Base-by-base conservation (phyloP, 2,113 vertebrate species). In the Sinocyclocheilus grahami region DNA sequence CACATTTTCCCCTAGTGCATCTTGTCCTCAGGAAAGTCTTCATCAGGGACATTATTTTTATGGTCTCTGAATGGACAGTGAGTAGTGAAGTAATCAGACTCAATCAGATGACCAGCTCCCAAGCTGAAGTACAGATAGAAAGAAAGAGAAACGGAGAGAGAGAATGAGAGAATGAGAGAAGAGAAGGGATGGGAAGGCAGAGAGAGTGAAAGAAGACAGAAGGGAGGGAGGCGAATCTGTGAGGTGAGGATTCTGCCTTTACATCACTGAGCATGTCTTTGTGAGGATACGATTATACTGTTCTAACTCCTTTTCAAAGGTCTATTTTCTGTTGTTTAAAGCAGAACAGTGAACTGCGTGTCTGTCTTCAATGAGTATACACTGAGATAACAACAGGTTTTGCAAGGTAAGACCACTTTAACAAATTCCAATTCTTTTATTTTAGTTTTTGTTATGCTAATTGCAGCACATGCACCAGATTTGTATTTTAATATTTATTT, bases 181-280 rank as follows among this genome's bases (percentile, higher is more conserved):
- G 46, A 78, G 69, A 76, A 77, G 46, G 63, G 53, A 46, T 27
- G 20, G 69, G 46, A 30, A 20, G 24, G 24, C 42, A 24, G 65
- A 83, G 80, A 63, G 55, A 63, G 55, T 16, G 10, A 76, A 72
- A 65, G 60, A 79, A 88, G 72, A 65, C 63, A 77, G 78, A 89
- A 75, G 82, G 71, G 67, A 87, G 74, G 24, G 62, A 85, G 46
- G 78, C 33, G 3, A 71, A 78, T 67, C 42, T 55, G 10, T 86
- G 82, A 86, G 67, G 85, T 84, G 81, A 74, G 39, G 83, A 69
- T 89, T 80, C 88, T 89, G 89, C 65, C 69, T 86, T 86, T 51
- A 86, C n/a, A 60, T 30, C 14, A 63, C 3, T 69, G 10, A 86
- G 74, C 33, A 33, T 78, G 67, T 74, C 30, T 69, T 71, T 27